Evolutionary conservation across 2,797 vertebrate species (phyloP), one percentile per base, ranked within the genome.

Genomic region (Molossus alvarezi): DNA sequence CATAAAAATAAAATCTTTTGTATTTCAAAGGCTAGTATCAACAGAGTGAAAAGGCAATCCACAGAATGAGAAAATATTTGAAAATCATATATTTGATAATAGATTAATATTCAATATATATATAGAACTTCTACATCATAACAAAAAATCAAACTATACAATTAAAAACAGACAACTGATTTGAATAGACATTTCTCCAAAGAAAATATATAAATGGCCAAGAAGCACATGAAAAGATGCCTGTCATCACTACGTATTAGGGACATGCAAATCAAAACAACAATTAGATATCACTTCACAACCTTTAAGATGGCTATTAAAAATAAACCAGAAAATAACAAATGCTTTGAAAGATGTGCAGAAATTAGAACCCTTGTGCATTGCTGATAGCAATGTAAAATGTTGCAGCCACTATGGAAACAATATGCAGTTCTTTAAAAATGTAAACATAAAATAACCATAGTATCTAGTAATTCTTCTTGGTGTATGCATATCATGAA

Each of bases 1-100:
- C 0, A 65, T 71, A 93, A 90, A 60, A 53, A 62, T 33, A 14
- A 6, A 58, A 81, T 76, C 11, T 25, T 72, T n/a, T 88, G 10
- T 73, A 21, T 91, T 88, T 88, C 76, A 93, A 73, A 72, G 23
- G 8, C 55, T 3, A 67, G 12, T 91, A 79, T 15, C 41, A 88
- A 72, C 20, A 41, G 3, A 76, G 29, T 29, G 48, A 92, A 82
- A 90, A 64, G 33, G 6, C 12, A 80, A 67, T 6, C 6, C 57
- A 45, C 5, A 67, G 37, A 80, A 55, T 2, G 5, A 58, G 51
- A 84, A 88, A 57, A 57, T 69, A 67, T n/a, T 69, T 91, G 23
- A 23, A 86, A 85, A 60, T 69, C 17, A 75, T 57, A 62, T 71
- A 60, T 51, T 2, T 48, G 27, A 69, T 60, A 62, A 13, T 41